These are phyloP conservation scores for Cheilosia vernalis DNA, from an alignment of 2,888 invertebrate genomes.

Conservation along the genomic window DNA sequence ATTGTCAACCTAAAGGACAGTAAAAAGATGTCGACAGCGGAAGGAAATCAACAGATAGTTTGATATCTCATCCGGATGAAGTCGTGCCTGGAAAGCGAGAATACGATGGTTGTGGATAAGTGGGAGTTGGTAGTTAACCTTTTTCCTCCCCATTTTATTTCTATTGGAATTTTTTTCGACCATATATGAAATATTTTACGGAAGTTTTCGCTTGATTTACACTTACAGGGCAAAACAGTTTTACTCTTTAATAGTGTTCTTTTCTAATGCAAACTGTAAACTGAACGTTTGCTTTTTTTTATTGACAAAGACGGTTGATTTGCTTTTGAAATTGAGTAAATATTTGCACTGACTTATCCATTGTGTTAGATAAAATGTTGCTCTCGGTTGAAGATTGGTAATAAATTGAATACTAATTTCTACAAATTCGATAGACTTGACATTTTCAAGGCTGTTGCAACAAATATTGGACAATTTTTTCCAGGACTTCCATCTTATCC, in stretches of 20 bases:
- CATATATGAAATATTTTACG: constrained; percentile 21
- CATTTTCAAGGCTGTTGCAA: no score
- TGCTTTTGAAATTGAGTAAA: background rate
- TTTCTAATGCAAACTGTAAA: background rate
- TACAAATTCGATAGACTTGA: no score
- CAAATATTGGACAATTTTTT: no score
- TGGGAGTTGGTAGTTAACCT: constrained; percentile 32
- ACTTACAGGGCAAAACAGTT: constrained; percentile 3
- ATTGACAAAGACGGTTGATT: background rate
- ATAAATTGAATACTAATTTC: no score
- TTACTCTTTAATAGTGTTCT: constrained; percentile 11
- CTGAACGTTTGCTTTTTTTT: background rate
- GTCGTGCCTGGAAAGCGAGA: constrained; percentile 68
- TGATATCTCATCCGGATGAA: constrained; percentile 59
- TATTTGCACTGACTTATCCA: no score
- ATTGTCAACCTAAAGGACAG: constrained; percentile 60
- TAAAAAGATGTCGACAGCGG: constrained; percentile 59
- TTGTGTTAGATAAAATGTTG: no score
- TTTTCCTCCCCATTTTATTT: constrained; percentile 20
- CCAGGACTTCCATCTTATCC: no score
- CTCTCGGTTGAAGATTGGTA: no score
- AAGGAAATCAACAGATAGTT: constrained; percentile 68
- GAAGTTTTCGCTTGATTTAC: constrained; percentile 26
- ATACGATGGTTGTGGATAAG: constrained; percentile 20
- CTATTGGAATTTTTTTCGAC: constrained; percentile 22